A percentile compares a stretch with the other conserved stretches of the same genome.
phyloP scores from a whole-genome alignment of 1,140 invertebrate genomes.

The Ceratoteleas bidentatus region DNA sequence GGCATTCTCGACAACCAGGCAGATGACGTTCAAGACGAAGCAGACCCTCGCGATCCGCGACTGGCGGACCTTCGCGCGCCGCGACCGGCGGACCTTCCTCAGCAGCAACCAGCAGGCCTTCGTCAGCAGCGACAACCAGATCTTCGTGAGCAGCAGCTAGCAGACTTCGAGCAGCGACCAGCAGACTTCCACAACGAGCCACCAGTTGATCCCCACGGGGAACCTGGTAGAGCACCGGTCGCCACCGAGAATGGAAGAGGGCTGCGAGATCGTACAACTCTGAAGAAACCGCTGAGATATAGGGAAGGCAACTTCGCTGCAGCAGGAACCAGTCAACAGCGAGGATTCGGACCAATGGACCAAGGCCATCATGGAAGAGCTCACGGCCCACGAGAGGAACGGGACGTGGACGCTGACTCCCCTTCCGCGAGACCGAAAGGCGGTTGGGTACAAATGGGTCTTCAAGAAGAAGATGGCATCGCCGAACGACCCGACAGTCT shows the following conservation, averaged over 20 bases:
- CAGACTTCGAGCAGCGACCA: too few species aligned
- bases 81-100: neutral
- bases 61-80: neutral
- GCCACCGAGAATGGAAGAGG: neutral
- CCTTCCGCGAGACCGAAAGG: constrained; percentile 49
- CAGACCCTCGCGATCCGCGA: neutral
- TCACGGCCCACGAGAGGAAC: constrained; percentile 66
- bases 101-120: neutral
- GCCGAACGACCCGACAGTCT: constrained; percentile 58
- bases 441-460: constrained; percentile 48
- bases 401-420: constrained; percentile 64
- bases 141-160: too few species aligned
- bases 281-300: neutral
- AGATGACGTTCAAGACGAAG: neutral
- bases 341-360: constrained; percentile 61
- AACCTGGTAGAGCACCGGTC: neutral
- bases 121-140: neutral
- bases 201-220: too few species aligned
- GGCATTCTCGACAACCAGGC: constrained; percentile 1
- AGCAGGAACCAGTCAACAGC: constrained; percentile 7
- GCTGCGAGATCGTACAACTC: neutral
- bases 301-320: neutral
- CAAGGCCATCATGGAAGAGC: constrained; percentile 70
- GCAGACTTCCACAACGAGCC: too few species aligned
- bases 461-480: constrained; percentile 22